Conservation (phyloP, 2,888 invertebrate genomes). For the Cremastinae sp. region DNA sequence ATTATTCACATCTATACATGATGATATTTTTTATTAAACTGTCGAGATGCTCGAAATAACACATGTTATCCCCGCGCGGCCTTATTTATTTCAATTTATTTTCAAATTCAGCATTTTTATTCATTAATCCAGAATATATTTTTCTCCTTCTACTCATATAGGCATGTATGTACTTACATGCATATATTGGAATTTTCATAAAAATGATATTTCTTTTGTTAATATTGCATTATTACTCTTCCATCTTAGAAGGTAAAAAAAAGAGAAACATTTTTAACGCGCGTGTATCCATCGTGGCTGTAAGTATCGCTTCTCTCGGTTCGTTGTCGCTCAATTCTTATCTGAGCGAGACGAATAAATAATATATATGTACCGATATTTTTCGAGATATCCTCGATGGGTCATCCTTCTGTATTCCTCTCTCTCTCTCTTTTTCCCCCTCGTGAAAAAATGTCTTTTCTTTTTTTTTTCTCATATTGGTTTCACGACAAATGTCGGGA, state of each 20-base stretch:
- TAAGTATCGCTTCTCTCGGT: conserved; percentile 51
- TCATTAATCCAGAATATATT: no score
- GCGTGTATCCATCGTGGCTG: no score
- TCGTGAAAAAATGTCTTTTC: conserved; percentile 27
- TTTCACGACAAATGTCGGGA: conserved; percentile 59
- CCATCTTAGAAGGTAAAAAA: no score
- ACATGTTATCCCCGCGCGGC: no score
- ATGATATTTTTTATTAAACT: conserved; percentile 33
- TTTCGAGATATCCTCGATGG: conserved; percentile 57
- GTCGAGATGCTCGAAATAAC: conserved; percentile 5
- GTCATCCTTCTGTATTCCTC: conserved; percentile 32
- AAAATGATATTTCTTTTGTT: no score
- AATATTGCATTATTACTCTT: no score
- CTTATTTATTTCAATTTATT: not conserved
- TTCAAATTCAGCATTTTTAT: not conserved
- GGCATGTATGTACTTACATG: no score
- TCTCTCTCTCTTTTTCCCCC: conserved; percentile 30
- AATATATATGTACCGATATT: no score
- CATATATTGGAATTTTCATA: no score
- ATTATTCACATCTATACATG: conserved; percentile 39
- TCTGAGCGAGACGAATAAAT: conserved; percentile 63
- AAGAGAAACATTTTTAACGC: not conserved
- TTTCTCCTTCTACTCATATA: no score
- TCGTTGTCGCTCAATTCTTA: conserved; percentile 51
- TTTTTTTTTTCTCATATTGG: conserved; percentile 20